Conservation (phyloP, 2,113 vertebrate genomes). For the Shinisaurus crocodilurus region DNA sequence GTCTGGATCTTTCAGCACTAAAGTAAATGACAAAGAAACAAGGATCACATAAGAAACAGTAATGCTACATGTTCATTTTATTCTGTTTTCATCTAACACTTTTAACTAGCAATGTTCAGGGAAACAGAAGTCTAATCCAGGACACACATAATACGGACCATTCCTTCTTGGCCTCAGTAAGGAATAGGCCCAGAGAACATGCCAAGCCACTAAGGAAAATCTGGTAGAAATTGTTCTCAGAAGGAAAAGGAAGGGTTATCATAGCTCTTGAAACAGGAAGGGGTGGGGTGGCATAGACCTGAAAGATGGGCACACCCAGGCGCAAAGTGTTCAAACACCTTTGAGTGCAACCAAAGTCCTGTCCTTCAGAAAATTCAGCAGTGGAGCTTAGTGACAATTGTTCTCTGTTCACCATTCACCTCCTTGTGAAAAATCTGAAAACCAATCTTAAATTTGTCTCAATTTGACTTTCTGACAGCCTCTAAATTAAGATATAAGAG, state of each 20-base stretch:
- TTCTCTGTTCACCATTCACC: background rate
- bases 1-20: slow-evolving; percentile 90
- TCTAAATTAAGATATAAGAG: background rate
- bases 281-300: background rate
- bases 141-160: background rate
- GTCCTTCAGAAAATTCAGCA: background rate
- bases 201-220: background rate
- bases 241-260: background rate
- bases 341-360: background rate
- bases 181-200: background rate
- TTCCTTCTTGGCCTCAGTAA: background rate
- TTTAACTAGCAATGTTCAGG: background rate
- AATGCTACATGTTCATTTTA: background rate
- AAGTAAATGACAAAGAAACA: slow-evolving; percentile 55
- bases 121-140: background rate
- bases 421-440: background rate
- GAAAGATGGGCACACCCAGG: background rate
- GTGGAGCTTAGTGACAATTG: background rate
- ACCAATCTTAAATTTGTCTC: background rate
- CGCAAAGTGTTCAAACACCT: background rate
- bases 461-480: background rate
- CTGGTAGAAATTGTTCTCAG: background rate
- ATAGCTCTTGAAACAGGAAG: background rate
- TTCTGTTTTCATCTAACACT: background rate
- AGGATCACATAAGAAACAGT: slow-evolving; percentile 41